Conservation (phyloP, 2,888 invertebrate species). For the Volucella zonaria region DNA sequence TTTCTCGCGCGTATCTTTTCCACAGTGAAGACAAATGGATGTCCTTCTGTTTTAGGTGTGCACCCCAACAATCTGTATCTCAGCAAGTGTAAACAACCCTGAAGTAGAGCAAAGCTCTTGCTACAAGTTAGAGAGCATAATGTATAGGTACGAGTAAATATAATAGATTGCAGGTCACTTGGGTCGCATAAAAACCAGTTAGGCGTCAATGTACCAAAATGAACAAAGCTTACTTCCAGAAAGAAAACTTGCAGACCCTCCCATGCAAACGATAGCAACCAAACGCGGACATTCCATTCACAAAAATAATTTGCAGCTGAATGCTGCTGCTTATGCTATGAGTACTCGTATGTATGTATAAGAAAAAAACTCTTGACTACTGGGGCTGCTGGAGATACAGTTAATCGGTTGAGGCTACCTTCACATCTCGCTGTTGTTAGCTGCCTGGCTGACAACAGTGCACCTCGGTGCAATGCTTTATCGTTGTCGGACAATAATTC, state of each 20-base stretch:
- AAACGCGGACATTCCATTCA: slow-evolving; percentile 72
- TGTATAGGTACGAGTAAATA: neutral
- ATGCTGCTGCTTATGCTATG: neutral
- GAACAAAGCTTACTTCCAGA: slow-evolving; percentile 14
- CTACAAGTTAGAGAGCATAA: neutral
- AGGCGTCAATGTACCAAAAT: slow-evolving; percentile 16
- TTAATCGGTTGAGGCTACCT: slow-evolving; percentile 23
- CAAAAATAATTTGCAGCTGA: slow-evolving; percentile 65
- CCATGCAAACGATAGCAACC: slow-evolving; percentile 29
- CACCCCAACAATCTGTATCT: neutral
- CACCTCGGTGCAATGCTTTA: slow-evolving; percentile 41
- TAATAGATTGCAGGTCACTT: slow-evolving; percentile 21
- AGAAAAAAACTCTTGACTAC: too few relatives aligned
- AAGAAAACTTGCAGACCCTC: slow-evolving; percentile 19
- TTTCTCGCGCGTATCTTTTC: neutral
- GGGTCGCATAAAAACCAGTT: slow-evolving; percentile 51
- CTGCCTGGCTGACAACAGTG: neutral
- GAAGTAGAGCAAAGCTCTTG: slow-evolving; percentile 19
- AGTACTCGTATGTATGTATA: too few relatives aligned
- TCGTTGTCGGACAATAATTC: slow-evolving; percentile 62
- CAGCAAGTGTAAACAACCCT: slow-evolving; percentile 37
- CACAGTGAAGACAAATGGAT: slow-evolving; percentile 14
- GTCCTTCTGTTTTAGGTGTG: slow-evolving; percentile 30
- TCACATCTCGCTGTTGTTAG: slow-evolving; percentile 27
- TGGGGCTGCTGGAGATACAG: neutral